Evolutionary conservation across 2,888 invertebrate species (phyloP), one percentile per base, ranked within the genome.

Genomic region (Pemphredon lugubris): DNA sequence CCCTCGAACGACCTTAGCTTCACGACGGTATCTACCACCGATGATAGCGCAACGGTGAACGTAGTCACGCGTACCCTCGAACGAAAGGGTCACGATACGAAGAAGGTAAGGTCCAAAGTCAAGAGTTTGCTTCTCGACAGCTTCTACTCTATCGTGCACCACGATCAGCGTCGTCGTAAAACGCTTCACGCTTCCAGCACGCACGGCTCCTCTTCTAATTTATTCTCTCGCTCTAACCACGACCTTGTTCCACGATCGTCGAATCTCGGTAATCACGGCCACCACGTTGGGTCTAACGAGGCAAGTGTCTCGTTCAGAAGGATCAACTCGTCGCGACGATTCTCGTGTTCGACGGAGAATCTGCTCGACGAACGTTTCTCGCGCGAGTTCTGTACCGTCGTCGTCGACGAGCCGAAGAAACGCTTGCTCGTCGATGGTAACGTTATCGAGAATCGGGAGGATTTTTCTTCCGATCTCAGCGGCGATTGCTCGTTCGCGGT

Each of bases 31-130:
- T 16, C 57, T 21, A 32, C 32, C 53, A 45, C 20, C 60, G 39
- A 45, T 30, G 58, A 54, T 34, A 48, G 64, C 64, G 65, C 70
- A 44, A 71, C 65, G 64, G 72, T 75, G 67, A 69, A 57, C 68
- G 66, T 73, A 45, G 67, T 58, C 53, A 37, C 68, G 50, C 67
- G 73, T 63, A 71, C 68, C 48, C 59, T 75, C 65, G 75, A 78
- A 50, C 60, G 66, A 64, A 73, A 75, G 55, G n/a, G n/a, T n/a
- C 79, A 75, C 73, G 79, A 83, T 64, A 39, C 64, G 40, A 85
- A 81, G 68, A 89, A 89, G 89, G 89, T 89, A 89, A 87, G 88
- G 84, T 84, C 86, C 79, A 85, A 82, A 83, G 84, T 88, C 73
- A 86, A 86, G 83, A 86, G 85, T 81, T 82, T 87, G 65, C 79